Conservation (phyloP, 1,140 invertebrate species). For the Pseudachorutes palmiensis region DNA sequence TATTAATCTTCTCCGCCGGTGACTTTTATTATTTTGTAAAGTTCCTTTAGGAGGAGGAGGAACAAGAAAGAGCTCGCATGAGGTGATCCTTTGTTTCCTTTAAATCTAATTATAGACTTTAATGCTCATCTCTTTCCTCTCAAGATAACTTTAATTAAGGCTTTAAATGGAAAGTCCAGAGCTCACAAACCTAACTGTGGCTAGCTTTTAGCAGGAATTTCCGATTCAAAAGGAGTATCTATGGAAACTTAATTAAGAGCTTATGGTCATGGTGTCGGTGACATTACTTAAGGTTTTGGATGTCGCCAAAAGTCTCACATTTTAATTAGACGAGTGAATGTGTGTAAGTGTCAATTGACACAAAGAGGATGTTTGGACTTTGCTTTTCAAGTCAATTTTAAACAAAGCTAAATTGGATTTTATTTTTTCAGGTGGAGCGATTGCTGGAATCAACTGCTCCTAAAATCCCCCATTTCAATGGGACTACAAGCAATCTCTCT, state of each 20-base stretch:
- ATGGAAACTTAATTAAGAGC: too few species aligned
- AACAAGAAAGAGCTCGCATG: too few species aligned
- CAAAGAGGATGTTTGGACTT: too few species aligned
- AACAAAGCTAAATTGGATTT: constrained; percentile 6
- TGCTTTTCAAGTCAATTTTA: constrained; percentile 5
- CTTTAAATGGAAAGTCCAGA: background rate
- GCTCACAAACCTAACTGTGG: background rate
- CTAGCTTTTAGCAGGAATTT: background rate
- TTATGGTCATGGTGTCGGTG: too few species aligned
- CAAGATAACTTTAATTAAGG: background rate
- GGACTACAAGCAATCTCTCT: constrained; percentile 34
- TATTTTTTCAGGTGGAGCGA: constrained; percentile 29
- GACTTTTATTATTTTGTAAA: too few species aligned
- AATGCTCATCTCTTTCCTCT: background rate
- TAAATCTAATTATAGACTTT: background rate
- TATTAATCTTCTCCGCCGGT: background rate
- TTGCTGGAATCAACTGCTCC: constrained; percentile 34
- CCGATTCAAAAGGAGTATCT: too few species aligned
- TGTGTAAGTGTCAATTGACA: too few species aligned
- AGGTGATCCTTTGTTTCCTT: background rate
- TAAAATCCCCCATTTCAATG: constrained; percentile 35
- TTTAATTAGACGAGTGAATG: background rate
- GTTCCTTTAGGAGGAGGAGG: too few species aligned
- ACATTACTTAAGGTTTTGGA: background rate
- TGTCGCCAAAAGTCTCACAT: background rate